Evolutionary conservation across 2,888 invertebrate species (phyloP), one percentile per base, ranked within the genome.

Genomic region (Azorinus chamasolen): DNA sequence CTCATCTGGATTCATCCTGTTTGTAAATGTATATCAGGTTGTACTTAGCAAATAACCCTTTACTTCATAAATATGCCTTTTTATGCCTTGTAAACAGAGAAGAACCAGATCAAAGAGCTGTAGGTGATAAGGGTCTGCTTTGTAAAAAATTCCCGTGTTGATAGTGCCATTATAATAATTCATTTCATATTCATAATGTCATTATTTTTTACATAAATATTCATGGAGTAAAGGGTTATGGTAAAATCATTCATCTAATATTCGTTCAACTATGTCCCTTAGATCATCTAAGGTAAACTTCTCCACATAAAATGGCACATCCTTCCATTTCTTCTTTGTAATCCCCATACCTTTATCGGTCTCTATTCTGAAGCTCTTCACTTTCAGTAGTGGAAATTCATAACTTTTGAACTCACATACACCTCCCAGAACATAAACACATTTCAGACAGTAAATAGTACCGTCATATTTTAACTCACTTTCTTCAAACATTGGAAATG

Each of bases 311-410:
- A 83, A 82, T 16, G 69, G 69, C 22, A 70, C 78, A 10, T 79
- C 57, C 50, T 83, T 85, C 85, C 85, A 85, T 62, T 78, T 74
- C 41, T 79, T 83, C 16, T 53, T 73, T 2, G 69, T 59, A 10
- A 39, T 5, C 25, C 58, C 64, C 25, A 41, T 45, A n/a, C 77
- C 82, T 46, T 62, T 41, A n/a, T 59, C 57, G 59, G 70, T 65
- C 2, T 51, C 58, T 22, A 73, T 57, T 27, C 71, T 57, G 43
- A 82, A 83, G 12, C 66, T 68, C 14, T 72, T 63, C 16, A 82
- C 72, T 51, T 57, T 70, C 41, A 83, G 57, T 14, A 80, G 54
- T 24, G 85, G 80, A 62, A 83, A 83, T 32, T 70, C 71, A 12
- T 51, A 24, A 48, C 53, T 63, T 39, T 55, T 71, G 59, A 79